Conservation (phyloP, 2,888 invertebrate genomes). For the Cheilosia grossa region DNA sequence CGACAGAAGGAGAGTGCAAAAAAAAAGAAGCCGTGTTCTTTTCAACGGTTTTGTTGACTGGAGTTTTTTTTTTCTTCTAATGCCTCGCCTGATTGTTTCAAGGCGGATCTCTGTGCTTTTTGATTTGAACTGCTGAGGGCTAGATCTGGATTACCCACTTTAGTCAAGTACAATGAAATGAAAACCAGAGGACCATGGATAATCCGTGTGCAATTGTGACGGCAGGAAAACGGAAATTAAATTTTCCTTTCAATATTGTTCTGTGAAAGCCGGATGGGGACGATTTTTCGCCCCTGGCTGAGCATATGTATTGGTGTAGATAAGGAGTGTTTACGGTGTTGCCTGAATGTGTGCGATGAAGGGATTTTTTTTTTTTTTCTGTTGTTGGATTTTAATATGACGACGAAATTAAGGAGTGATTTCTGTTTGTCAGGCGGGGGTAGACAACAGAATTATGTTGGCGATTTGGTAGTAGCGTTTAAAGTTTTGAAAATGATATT, state of each 20-base stretch:
- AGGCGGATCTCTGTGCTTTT: slow-evolving; percentile 44
- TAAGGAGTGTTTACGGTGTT: slow-evolving; percentile 38
- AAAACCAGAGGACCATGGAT: slow-evolving; percentile 61
- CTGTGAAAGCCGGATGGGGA: slow-evolving; percentile 28
- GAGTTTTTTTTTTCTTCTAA: slow-evolving; percentile 11
- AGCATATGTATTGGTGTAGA: slow-evolving; percentile 21
- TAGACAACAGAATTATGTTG: no score
- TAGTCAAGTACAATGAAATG: slow-evolving; percentile 32
- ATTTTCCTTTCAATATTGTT: slow-evolving; percentile 67
- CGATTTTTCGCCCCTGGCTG: slow-evolving; percentile 2
- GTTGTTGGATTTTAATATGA: slow-evolving; percentile 30
- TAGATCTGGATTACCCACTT: slow-evolving; percentile 20
- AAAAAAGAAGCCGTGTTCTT: slow-evolving; percentile 32
- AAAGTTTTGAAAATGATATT: no score
- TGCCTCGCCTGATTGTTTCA: slow-evolving; percentile 16
- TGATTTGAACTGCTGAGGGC: slow-evolving; percentile 52
- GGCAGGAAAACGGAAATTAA: slow-evolving; percentile 70
- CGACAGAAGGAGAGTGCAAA: slow-evolving; percentile 23
- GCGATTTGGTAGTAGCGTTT: no score
- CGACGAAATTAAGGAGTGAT: not conserved
- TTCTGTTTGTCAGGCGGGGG: not conserved
- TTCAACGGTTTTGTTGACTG: slow-evolving; percentile 21
- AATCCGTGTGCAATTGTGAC: slow-evolving; percentile 65
- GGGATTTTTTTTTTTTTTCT: slow-evolving; percentile 37
- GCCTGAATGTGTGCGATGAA: slow-evolving; percentile 52